phyloP scores from a whole-genome alignment of 2,113 vertebrate genomes.

The Erythrocebus patas region DNA sequence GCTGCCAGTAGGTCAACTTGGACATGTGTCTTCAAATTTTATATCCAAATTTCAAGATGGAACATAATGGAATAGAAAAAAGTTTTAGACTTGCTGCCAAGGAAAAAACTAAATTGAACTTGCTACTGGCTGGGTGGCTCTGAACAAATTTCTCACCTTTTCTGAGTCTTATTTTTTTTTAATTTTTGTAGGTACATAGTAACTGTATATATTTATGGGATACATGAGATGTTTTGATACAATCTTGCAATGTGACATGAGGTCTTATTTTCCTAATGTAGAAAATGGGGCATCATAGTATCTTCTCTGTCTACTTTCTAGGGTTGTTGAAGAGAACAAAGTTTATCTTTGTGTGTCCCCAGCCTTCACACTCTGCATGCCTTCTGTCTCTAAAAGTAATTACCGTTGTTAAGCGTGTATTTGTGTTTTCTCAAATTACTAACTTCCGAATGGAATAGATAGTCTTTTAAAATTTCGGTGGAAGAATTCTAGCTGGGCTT shows the following conservation, averaged over 20 bases:
- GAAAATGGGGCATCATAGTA: background rate
- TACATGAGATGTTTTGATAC: no score
- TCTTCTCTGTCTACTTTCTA: background rate
- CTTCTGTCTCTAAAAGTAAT: constrained; percentile 27
- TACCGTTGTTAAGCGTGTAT: background rate
- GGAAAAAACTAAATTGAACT: background rate
- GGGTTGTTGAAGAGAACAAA: background rate
- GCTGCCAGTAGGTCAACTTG: background rate
- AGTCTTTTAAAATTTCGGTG: background rate
- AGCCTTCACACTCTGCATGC: constrained; percentile 22
- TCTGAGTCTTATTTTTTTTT: background rate
- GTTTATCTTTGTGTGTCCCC: background rate
- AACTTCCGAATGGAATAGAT: background rate
- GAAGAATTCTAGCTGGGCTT: background rate
- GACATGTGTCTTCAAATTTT: background rate
- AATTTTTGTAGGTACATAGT: no score
- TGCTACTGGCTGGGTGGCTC: background rate
- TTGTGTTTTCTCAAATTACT: constrained; percentile 10
- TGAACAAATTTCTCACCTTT: background rate
- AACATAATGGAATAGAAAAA: background rate
- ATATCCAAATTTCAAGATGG: constrained; percentile 6
- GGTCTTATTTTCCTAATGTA: background rate
- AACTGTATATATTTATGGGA: no score
- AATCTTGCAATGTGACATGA: background rate
- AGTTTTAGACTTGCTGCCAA: background rate